phyloP scores from a whole-genome alignment of 92 coral and sea anemone species.

The Montipora capitata region DNA sequence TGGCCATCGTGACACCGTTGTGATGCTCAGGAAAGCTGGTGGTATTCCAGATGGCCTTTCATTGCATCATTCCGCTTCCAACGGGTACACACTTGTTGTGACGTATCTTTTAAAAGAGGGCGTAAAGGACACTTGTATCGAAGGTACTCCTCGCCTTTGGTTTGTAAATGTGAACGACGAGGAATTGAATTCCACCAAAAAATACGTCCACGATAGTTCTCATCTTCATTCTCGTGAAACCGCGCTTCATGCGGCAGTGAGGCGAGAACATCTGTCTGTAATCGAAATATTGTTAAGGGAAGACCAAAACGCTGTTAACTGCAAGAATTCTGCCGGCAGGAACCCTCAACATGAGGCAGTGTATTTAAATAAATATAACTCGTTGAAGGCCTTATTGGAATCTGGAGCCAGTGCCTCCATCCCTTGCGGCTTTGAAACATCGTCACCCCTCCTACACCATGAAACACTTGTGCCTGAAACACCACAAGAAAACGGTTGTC shows the following conservation, averaged over 20 bases:
- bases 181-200: neutral
- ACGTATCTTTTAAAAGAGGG: slow-evolving; percentile 47
- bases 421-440: neutral
- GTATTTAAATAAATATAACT: neutral
- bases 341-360: slow-evolving; percentile 77
- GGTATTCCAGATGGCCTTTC: slow-evolving; percentile 60
- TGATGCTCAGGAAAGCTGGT: slow-evolving; percentile 53
- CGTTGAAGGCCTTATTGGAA: neutral
- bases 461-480: neutral
- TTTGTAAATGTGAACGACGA: neutral
- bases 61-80: slow-evolving; percentile 82
- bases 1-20: slow-evolving; percentile 67
- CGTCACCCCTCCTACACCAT: neutral
- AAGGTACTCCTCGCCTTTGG: slow-evolving; percentile 21
- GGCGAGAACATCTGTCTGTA: slow-evolving; percentile 42
- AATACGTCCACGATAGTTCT: slow-evolving; percentile 26
- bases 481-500: neutral
- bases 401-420: neutral
- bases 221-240: slow-evolving; percentile 65
- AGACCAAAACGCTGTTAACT: slow-evolving; percentile 46
- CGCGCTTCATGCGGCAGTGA: slow-evolving; percentile 83
- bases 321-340: slow-evolving; percentile 72
- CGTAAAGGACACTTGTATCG: slow-evolving; percentile 58
- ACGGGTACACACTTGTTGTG: slow-evolving; percentile 66
- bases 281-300: slow-evolving; percentile 41